Percentiles rank a stretch among this genome's conserved stretches.
Conservation (phyloP, 2,797 vertebrate species). For the Halcyon leucocephala region DNA sequence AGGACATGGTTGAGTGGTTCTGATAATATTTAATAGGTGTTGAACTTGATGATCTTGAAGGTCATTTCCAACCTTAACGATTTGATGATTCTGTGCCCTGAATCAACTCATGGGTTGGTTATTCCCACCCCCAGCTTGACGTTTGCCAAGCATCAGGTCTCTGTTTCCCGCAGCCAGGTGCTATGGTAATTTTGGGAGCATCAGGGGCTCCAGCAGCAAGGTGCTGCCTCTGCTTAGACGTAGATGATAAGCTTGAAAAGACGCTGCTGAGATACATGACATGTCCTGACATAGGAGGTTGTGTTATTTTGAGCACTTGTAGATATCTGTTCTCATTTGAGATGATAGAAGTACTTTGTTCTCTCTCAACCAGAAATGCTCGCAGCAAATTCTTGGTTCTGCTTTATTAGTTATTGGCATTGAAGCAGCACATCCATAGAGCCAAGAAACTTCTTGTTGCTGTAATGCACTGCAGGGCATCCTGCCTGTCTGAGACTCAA, state of each 20-base stretch:
- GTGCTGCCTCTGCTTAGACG: neutral
- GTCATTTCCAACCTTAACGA: too few species aligned
- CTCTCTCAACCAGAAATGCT: conserved; percentile 6
- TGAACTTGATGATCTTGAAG: too few species aligned
- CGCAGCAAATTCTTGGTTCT: conserved; percentile 14
- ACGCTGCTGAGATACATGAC: neutral
- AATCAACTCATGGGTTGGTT: neutral
- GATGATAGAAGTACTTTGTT: neutral
- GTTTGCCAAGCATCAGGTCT: neutral
- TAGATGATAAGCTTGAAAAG: neutral
- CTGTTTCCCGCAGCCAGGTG: neutral
- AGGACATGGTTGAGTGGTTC: too few species aligned
- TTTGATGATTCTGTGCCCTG: neutral
- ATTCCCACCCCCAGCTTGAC: neutral
- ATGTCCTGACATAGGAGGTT: neutral
- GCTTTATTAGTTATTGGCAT: neutral
- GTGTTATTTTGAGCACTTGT: neutral
- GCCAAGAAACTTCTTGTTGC: neutral
- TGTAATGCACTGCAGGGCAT: neutral
- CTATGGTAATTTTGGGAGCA: neutral
- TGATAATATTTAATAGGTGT: too few species aligned
- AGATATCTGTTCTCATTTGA: neutral
- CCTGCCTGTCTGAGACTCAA: neutral
- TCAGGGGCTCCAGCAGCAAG: neutral
- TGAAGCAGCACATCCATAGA: neutral